A percentile compares a stretch with the other conserved stretches of the same genome.
Evolutionary conservation across 2,888 invertebrate species (phyloP).

Genomic region (Drosophila paranaensis): DNA sequence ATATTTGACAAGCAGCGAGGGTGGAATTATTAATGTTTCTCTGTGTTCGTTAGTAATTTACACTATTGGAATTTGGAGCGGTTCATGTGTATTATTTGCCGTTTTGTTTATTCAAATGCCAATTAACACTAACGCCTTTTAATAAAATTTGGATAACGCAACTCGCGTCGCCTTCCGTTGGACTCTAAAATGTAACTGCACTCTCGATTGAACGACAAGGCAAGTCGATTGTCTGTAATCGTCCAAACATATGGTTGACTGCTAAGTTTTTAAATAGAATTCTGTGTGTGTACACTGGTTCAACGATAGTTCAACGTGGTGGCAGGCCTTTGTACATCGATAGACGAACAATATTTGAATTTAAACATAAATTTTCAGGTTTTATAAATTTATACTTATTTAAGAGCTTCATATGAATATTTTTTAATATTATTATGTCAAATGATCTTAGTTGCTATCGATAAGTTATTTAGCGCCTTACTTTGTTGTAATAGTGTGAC

Average conservation of each 20-base stretch:
- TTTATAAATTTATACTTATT: neutral
- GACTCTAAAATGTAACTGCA: conserved; percentile 51
- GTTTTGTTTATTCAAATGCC: conserved; percentile 53
- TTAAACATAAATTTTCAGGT: too few relatives aligned
- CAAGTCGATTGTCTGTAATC: conserved; percentile 6
- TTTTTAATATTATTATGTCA: neutral
- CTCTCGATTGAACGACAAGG: conserved; percentile 8
- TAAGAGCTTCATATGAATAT: too few relatives aligned
- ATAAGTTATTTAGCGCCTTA: neutral
- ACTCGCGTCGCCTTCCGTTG: conserved; percentile 1
- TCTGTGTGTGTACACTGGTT: conserved; percentile 9
- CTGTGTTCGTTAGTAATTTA: conserved; percentile 7
- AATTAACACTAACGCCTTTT: conserved; percentile 31
- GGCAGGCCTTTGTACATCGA: conserved; percentile 26
- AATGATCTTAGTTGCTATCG: conserved; percentile 2
- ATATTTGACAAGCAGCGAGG: conserved; percentile 56
- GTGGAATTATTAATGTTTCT: conserved; percentile 23
- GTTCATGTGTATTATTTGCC: conserved; percentile 15
- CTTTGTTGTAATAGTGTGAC: conserved; percentile 21
- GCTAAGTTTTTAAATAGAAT: neutral
- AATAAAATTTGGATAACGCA: conserved; percentile 5
- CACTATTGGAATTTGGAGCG: conserved; percentile 37
- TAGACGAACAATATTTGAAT: accelerated
- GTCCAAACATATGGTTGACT: conserved; percentile 17
- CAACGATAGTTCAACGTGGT: conserved; percentile 7